Base-by-base conservation (phyloP, 2,113 vertebrate species). In the Myanophis thanlyinensis region DNA sequence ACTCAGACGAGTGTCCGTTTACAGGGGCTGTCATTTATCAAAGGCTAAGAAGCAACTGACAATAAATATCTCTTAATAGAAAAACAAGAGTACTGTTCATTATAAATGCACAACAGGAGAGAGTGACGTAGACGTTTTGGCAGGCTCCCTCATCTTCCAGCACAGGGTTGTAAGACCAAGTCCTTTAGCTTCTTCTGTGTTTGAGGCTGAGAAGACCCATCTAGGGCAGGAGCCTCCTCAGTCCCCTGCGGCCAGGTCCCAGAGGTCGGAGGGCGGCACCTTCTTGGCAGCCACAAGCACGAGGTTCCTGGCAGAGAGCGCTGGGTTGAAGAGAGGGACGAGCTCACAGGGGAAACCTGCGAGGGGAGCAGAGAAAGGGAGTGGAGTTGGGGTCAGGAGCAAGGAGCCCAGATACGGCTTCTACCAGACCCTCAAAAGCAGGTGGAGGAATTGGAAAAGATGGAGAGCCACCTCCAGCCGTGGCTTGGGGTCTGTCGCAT, bases 251-350 rank as follows among this genome's bases (percentile, higher is more conserved):
- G 62, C 95, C 92, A 97, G 93, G 2, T 89, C 47, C 0, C 90
- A 46, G 89, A 98, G 94, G 13, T 62, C 96, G 0, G 93, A 0
- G 1, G 47, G 95, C 93, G 97, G 85, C 0, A 95, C 94, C 0
- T 23, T 92, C 90, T 98, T 97, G 0, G 97, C 93, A 0, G 98
- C 98, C 93, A 99, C 98, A 92, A 99, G 97, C 40, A 99, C 98
- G 94, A 99, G 96, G 96, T 99, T 99, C 87, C 99, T 97, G 0
- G 99, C 98, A 1, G 99, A 99, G 73, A 99, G 96, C 0, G 94
- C 93, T 0, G 99, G 98, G 88, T 98, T 92, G 85, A 99, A 99
- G 80, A 99, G 97, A 8, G 99, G 98, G 49, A 99, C 88, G 0
- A 99, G 96, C 73, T 98, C 97, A 5, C 98, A 98, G 6, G 98